phyloP scores from a whole-genome alignment of 1,140 invertebrate genomes.

The Lepidurus apus region DNA sequence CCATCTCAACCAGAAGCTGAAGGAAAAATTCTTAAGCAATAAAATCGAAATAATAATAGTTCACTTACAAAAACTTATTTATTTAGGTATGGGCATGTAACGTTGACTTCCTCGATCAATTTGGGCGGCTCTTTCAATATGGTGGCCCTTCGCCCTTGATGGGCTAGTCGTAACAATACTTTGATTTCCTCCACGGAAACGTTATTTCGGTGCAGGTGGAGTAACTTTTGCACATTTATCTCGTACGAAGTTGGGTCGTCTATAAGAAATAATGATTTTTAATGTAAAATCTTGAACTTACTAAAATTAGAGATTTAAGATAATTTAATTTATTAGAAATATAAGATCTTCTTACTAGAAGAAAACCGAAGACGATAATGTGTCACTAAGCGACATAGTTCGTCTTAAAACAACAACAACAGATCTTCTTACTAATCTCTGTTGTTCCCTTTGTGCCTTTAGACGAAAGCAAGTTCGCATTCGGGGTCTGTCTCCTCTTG shows the following conservation, averaged over 20 bases:
- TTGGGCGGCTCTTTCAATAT: neutral
- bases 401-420: no score
- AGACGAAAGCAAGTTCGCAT: neutral
- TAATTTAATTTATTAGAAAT: neutral
- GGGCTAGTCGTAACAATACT: neutral
- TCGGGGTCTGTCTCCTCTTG: neutral
- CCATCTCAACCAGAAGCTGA: neutral
- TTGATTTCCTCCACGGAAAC: neutral
- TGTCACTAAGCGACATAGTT: no score
- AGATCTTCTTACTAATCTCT: neutral
- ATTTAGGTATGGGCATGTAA: neutral
- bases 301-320: neutral
- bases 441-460: neutral
- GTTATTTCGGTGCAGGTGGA: neutral
- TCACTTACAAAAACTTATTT: neutral
- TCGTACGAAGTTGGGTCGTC: neutral
- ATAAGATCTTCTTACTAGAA: neutral
- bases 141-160: neutral
- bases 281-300: neutral
- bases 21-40: neutral
- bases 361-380: no score
- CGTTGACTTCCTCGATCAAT: neutral
- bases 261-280: neutral
- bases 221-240: neutral
- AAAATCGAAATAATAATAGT: neutral